Percentiles rank a stretch among this genome's conserved stretches.
Evolutionary conservation across 35 echinoderm and acorn worm genomes (phyloP).

Genomic region (Apostichopus japonicus): DNA sequence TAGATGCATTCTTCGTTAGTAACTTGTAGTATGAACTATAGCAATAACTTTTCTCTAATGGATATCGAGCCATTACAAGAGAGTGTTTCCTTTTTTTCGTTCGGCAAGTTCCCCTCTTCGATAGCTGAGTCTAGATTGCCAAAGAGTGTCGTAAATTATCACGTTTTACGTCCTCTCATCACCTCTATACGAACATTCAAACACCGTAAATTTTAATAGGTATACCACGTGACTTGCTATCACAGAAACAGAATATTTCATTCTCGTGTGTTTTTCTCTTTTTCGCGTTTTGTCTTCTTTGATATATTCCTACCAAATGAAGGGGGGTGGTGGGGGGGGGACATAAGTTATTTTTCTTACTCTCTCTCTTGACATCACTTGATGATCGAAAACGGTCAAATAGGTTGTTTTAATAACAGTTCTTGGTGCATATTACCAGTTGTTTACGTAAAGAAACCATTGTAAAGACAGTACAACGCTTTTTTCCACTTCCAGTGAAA

Average conservation of each 20-base stretch:
- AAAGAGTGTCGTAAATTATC: too few relatives aligned
- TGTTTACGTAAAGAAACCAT: not conserved
- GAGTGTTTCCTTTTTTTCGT: too few relatives aligned
- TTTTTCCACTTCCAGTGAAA: not conserved
- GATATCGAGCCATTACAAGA: too few relatives aligned
- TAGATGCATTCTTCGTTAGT: too few relatives aligned
- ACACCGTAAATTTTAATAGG: not conserved
- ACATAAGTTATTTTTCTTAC: not conserved
- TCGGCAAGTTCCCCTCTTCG: too few relatives aligned
- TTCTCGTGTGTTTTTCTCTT: not conserved
- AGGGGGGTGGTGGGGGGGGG: too few relatives aligned
- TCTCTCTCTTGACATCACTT: not conserved
- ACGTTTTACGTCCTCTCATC: too few relatives aligned
- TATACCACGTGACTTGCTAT: not conserved
- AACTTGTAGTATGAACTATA: too few relatives aligned
- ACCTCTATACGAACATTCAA: too few relatives aligned
- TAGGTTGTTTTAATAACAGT: not conserved
- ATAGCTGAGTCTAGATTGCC: too few relatives aligned
- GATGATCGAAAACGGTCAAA: slow-evolving; percentile 2
- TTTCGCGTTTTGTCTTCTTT: not conserved
- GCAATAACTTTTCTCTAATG: too few relatives aligned
- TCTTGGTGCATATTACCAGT: not conserved
- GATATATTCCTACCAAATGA: too few relatives aligned
- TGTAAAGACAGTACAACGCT: not conserved
- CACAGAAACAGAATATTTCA: not conserved